Conservation (phyloP, 2,888 invertebrate genomes). For the Philaethria dido region DNA sequence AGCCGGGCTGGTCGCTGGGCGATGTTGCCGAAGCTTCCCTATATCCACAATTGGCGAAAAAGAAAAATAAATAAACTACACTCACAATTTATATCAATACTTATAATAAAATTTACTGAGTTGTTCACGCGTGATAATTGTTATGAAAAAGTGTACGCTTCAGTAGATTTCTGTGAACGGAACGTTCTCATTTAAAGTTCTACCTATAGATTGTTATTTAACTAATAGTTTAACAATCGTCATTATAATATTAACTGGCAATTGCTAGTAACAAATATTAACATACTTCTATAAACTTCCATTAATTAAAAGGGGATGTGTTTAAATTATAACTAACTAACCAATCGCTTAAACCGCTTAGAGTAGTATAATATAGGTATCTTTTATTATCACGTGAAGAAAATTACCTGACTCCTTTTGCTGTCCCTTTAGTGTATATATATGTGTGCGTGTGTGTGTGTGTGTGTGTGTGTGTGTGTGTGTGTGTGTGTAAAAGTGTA, state of each 20-base stretch:
- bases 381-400: no score
- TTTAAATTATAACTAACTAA: no score
- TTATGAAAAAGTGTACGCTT: background rate
- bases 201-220: background rate
- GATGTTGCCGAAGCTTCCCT: constrained; percentile 78
- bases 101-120: constrained; percentile 38
- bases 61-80: constrained; percentile 79
- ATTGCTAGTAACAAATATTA: background rate
- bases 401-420: no score
- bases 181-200: constrained; percentile 1
- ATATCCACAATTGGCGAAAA: constrained; percentile 67
- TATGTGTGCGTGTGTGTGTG: no score
- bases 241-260: background rate
- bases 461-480: no score
- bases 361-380: no score
- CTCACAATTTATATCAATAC: constrained; percentile 60
- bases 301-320: no score
- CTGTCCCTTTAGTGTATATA: no score
- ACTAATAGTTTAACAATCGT: background rate
- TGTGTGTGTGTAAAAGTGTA: no score
- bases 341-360: no score
- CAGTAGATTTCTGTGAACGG: background rate
- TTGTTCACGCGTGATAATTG: constrained; percentile 10
- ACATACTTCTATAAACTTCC: no score
- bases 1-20: constrained; percentile 73